Conservation (phyloP, 1,140 invertebrate genomes). For the Acromyrmex heyeri region DNA sequence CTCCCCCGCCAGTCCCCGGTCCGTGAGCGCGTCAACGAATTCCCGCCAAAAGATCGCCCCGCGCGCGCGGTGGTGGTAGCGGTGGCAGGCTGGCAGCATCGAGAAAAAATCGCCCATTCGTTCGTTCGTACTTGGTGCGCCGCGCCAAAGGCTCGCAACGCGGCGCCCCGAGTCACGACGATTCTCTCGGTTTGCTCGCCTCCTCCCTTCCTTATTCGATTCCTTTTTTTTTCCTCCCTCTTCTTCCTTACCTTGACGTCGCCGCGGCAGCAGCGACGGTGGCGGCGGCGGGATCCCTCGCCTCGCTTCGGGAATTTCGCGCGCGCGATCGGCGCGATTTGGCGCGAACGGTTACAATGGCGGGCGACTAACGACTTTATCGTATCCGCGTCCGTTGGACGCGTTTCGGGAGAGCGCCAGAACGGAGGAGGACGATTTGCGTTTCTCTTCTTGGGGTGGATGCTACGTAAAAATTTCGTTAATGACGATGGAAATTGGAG, state of each 20-base stretch:
- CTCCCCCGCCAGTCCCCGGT: neutral
- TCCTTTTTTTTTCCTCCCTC: neutral
- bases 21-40: conserved; percentile 7
- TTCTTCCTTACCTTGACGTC: neutral
- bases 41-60: conserved; percentile 59
- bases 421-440: neutral
- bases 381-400: neutral
- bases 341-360: conserved; percentile 34
- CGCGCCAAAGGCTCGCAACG: neutral
- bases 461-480: neutral
- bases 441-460: neutral
- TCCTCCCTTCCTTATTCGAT: neutral
- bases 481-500: neutral
- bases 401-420: no score
- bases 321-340: conserved; percentile 33
- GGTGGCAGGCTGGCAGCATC: no score
- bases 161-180: neutral
- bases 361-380: neutral
- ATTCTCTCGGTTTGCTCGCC: neutral
- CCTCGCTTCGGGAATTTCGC: conserved; percentile 10
- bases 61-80: neutral
- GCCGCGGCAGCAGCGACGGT: neutral
- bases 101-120: conserved; percentile 13
- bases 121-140: neutral
- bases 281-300: neutral